Percentiles rank a stretch among this genome's conserved stretches.
Conservation (phyloP, 2,797 vertebrate species). For the Sphenodon punctatus region DNA sequence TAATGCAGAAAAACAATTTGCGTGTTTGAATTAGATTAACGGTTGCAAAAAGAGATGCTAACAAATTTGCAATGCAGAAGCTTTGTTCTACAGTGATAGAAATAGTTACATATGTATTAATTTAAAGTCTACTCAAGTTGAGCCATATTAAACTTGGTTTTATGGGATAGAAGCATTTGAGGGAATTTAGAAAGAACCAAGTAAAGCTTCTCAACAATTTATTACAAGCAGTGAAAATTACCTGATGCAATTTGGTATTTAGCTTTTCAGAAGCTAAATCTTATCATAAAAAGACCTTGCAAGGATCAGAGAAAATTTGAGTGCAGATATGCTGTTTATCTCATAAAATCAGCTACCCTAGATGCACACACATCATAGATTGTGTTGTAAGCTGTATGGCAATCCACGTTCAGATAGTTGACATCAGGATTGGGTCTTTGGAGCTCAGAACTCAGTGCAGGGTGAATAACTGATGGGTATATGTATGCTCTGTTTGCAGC, state of each 20-base stretch:
- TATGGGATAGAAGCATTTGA: not conserved
- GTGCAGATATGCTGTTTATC: not conserved
- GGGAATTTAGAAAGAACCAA: not conserved
- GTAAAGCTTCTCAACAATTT: not conserved
- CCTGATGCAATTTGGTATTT: not conserved
- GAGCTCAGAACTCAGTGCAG: not conserved
- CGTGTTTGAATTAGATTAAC: slow-evolving; percentile 36
- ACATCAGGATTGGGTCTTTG: not conserved
- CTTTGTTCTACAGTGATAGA: slow-evolving; percentile 1
- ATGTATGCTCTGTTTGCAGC: not conserved
- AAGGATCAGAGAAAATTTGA: not conserved
- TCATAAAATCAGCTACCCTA: not conserved
- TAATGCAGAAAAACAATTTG: not conserved
- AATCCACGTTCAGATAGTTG: not conserved
- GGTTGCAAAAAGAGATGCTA: slow-evolving; percentile 3
- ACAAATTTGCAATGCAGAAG: slow-evolving; percentile 6
- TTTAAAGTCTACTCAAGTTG: slow-evolving; percentile 22
- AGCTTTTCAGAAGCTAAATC: not conserved
- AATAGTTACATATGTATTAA: slow-evolving; percentile 24
- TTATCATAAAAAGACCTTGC: not conserved
- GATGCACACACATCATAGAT: not conserved
- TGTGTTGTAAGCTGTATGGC: not conserved
- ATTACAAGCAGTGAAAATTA: not conserved
- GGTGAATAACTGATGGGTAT: not conserved
- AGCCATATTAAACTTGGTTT: not conserved